A percentile compares a stretch with the other conserved stretches of the same genome.
These are phyloP conservation scores for Amphimedon queenslandica DNA, from an alignment of 37 sponge, comb jelly and placozoan genomes.

Conservation along the genomic window DNA sequence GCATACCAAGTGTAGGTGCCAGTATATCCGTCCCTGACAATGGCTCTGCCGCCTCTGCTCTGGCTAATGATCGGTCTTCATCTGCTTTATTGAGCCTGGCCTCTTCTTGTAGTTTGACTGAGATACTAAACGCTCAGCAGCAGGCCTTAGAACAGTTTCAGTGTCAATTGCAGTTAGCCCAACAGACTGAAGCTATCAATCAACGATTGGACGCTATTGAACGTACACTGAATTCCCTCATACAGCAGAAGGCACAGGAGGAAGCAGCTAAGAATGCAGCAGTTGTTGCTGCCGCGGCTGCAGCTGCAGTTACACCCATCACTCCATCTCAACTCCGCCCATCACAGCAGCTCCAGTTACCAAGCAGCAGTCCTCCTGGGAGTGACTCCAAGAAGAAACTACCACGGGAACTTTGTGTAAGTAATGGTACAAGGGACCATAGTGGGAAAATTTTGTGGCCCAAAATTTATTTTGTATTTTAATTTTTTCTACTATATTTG, in stretches of 20 bases:
- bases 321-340: conserved; percentile 18
- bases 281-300: conserved; percentile 13
- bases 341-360: conserved; percentile 40
- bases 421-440: not conserved
- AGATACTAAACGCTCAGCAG: conserved; percentile 82
- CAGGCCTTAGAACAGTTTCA: conserved; percentile 86
- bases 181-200: conserved; percentile 79
- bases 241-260: conserved; percentile 70
- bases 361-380: not conserved
- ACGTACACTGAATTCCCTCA: conserved; percentile 69
- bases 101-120: conserved; percentile 69
- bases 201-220: conserved; percentile 82
- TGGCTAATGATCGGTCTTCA: conserved; percentile 41
- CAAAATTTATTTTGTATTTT: too few species aligned
- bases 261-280: conserved; percentile 44
- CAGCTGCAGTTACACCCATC: not conserved
- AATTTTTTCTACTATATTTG: too few species aligned
- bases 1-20: conserved; percentile 41
- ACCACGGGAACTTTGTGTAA: conserved; percentile 78
- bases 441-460: not conserved
- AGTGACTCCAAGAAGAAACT: conserved; percentile 57
- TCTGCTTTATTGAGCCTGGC: conserved; percentile 67
- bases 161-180: conserved; percentile 71
- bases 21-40: conserved; percentile 34
- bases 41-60: conserved; percentile 13